These are phyloP conservation scores for Mixornis gularis DNA, from an alignment of 2,113 vertebrate genomes.

Conservation along the genomic window DNA sequence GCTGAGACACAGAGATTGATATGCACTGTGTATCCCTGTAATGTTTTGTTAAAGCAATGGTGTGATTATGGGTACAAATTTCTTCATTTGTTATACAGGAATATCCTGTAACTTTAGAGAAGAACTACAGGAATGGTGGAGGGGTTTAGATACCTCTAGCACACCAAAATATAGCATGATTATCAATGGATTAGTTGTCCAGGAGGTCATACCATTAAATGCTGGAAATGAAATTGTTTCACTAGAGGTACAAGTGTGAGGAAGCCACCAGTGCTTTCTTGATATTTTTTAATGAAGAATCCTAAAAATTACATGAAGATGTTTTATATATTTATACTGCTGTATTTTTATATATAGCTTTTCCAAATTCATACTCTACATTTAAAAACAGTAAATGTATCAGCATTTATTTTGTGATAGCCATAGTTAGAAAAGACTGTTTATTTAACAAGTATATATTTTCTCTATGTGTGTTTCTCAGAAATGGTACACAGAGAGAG, in stretches of 20 bases:
- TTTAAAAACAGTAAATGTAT: neutral
- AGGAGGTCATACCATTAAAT: neutral
- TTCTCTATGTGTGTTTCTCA: neutral
- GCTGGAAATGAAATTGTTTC: neutral
- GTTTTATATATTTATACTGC: neutral
- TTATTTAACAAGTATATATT: neutral
- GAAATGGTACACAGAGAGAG: neutral
- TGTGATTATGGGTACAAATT: neutral
- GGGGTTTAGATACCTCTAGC: neutral
- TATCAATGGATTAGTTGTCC: neutral
- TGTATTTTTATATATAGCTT: neutral
- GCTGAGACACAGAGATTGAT: neutral
- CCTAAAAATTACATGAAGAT: neutral
- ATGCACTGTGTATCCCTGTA: neutral
- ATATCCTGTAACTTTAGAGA: neutral
- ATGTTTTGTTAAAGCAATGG: neutral
- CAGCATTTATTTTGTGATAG: neutral
- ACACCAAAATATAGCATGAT: neutral
- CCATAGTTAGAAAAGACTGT: constrained; percentile 20
- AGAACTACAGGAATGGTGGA: neutral
- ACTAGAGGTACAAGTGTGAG: neutral
- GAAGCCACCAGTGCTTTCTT: neutral
- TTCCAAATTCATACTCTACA: neutral
- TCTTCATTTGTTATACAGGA: neutral
- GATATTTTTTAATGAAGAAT: neutral